phyloP scores from a whole-genome alignment of 1,140 invertebrate species.

The Heliconius hewitsoni region DNA sequence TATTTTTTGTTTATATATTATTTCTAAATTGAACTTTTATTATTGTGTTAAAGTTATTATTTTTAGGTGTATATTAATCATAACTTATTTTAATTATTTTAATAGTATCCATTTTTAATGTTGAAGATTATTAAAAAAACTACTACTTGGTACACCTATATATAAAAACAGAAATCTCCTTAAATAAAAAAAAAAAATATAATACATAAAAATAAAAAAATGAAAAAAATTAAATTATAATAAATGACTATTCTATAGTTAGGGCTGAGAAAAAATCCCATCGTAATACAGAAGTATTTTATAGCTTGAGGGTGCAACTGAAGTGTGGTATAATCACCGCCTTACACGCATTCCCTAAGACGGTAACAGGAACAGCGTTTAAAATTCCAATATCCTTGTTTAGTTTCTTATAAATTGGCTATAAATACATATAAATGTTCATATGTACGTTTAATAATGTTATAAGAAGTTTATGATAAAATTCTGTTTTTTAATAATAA shows the following conservation, averaged over 20 bases:
- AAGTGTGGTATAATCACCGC: constrained; percentile 6
- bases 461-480: neutral
- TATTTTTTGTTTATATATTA: too few species aligned
- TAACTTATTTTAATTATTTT: too few species aligned
- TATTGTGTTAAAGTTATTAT: neutral
- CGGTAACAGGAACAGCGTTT: constrained; percentile 4
- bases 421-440: neutral
- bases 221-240: too few species aligned
- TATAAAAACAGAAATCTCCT: neutral
- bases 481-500: neutral
- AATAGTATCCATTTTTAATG: too few species aligned
- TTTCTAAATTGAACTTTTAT: too few species aligned
- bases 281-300: constrained; percentile 1
- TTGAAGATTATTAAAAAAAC: too few species aligned
- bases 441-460: neutral
- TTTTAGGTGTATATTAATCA: too few species aligned
- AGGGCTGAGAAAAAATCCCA: neutral
- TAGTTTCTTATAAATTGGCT: neutral
- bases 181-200: too few species aligned
- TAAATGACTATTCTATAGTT: neutral
- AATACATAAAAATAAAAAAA: too few species aligned
- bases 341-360: constrained; percentile 1
- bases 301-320: neutral
- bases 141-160: neutral
- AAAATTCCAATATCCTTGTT: constrained; percentile 14